These are phyloP conservation scores for Eledona agricola DNA, from an alignment of 2,888 invertebrate genomes.

Conservation along the genomic window DNA sequence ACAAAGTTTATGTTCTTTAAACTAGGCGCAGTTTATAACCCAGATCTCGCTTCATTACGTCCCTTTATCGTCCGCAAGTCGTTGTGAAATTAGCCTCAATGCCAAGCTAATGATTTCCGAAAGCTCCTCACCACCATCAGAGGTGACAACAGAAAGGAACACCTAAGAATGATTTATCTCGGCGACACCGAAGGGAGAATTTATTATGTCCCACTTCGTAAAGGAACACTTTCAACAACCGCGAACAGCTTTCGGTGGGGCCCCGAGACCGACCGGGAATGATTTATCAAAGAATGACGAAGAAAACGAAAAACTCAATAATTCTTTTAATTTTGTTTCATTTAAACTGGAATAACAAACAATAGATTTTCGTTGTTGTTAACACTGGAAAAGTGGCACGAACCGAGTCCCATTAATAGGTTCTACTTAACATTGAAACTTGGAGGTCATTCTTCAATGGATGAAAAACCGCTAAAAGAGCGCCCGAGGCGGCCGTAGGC, in stretches of 20 bases:
- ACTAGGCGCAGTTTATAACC: conserved; percentile 37
- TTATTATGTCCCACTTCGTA: conserved; percentile 21
- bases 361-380: no score
- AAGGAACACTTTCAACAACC: no score
- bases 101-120: conserved; percentile 35
- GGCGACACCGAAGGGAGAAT: conserved; percentile 15
- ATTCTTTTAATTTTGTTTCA: no score
- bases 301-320: no score
- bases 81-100: conserved; percentile 29
- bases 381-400: no score
- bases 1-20: conserved; percentile 35
- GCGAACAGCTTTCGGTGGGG: no score
- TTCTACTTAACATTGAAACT: no score
- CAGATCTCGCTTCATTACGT: conserved; percentile 36
- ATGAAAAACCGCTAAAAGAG: conserved; percentile 42
- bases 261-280: no score
- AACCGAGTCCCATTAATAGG: no score
- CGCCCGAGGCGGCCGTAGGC: conserved; percentile 43
- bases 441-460: no score
- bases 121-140: conserved; percentile 26
- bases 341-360: no score
- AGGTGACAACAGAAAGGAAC: conserved; percentile 32
- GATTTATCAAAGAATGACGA: no score
- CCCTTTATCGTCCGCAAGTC: conserved; percentile 32
- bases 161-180: conserved; percentile 32